phyloP scores from a whole-genome alignment of 2,113 vertebrate species.

The Mesitornis unicolor region DNA sequence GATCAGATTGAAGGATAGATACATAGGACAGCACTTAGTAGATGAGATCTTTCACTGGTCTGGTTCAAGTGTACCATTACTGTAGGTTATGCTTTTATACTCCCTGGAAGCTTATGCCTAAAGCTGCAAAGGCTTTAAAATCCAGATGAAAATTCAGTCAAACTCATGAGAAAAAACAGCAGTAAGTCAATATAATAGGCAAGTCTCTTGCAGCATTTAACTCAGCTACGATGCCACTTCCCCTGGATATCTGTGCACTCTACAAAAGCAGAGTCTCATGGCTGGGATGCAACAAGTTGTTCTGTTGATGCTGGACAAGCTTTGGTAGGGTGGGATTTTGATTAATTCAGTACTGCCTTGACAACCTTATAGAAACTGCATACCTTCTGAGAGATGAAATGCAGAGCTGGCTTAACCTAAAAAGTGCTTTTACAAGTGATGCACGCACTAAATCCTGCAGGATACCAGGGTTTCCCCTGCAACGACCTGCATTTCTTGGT shows the following conservation, averaged over 20 bases:
- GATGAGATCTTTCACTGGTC: background rate
- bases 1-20: background rate
- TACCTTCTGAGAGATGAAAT: background rate
- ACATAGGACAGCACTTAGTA: background rate
- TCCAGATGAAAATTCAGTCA: background rate
- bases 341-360: background rate
- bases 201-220: background rate
- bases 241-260: background rate
- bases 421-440: background rate
- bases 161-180: fast-evolving
- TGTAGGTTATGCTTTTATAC: background rate
- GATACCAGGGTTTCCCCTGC: background rate
- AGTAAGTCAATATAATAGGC: background rate
- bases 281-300: background rate
- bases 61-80: background rate
- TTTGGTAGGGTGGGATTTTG: background rate
- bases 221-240: background rate
- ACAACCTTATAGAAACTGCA: background rate
- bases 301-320: background rate
- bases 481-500: background rate
- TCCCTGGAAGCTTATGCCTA: background rate
- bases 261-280: background rate
- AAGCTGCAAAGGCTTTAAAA: background rate
- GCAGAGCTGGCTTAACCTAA: background rate
- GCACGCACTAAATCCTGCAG: background rate